A percentile compares a stretch with the other conserved stretches of the same genome.
These are phyloP conservation scores for Cacatua alba DNA, from an alignment of 2,113 vertebrate species.

Conservation along the genomic window DNA sequence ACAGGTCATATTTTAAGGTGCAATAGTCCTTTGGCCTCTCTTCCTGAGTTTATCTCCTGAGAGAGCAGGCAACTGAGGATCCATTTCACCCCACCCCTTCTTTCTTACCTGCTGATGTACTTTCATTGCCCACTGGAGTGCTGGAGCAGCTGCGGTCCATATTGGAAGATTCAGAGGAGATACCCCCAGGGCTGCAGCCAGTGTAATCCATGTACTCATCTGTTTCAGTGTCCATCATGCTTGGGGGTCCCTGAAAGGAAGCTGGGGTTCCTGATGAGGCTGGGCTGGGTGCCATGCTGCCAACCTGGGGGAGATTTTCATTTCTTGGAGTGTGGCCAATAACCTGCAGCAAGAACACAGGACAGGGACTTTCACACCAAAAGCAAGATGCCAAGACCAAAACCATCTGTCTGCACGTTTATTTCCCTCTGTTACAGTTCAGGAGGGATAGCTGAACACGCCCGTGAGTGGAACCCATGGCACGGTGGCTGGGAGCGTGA, in stretches of 20 bases:
- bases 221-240: slow-evolving; percentile 84
- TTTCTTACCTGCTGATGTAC: slow-evolving; percentile 89
- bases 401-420: slow-evolving; percentile 16
- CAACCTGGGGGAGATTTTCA: slow-evolving; percentile 75
- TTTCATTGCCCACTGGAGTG: slow-evolving; percentile 94
- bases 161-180: slow-evolving; percentile 95
- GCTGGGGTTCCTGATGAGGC: slow-evolving; percentile 71
- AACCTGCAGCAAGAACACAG: slow-evolving; percentile 63
- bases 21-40: neutral
- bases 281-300: slow-evolving; percentile 74
- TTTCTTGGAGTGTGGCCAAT: slow-evolving; percentile 73
- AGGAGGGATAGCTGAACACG: neutral
- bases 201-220: slow-evolving; percentile 96
- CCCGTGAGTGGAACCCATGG: neutral
- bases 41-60: neutral
- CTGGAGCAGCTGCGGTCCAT: slow-evolving; percentile 98
- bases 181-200: slow-evolving; percentile 88
- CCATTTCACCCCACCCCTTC: neutral
- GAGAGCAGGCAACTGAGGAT: neutral
- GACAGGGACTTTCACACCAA: neutral
- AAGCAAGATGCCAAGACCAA: slow-evolving; percentile 6
- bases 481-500: neutral
- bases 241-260: slow-evolving; percentile 79
- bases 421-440: neutral
- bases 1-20: neutral